These are phyloP conservation scores for Cetoscarus ocellatus DNA, from an alignment of 2,797 vertebrate species.

Conservation along the genomic window DNA sequence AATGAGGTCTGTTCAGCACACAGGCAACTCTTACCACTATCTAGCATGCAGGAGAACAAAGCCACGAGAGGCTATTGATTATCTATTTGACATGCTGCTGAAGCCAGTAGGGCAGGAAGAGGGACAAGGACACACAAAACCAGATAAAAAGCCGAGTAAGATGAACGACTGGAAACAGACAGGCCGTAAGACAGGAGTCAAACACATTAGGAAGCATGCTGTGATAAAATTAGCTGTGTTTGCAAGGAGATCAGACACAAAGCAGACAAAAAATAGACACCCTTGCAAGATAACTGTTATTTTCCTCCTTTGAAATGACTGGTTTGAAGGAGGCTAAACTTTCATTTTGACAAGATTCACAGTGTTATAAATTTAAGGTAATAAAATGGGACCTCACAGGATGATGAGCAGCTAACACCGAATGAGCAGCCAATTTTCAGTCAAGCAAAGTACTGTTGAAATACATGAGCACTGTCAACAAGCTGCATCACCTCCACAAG, in stretches of 20 bases:
- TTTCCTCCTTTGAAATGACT: slow-evolving; percentile 30
- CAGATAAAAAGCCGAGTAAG: background rate
- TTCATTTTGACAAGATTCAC: slow-evolving; percentile 38
- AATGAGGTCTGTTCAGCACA: slow-evolving; percentile 75
- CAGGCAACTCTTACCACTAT: slow-evolving; percentile 70
- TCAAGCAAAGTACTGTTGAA: background rate
- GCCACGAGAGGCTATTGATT: slow-evolving; percentile 69
- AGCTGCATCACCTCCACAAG: background rate
- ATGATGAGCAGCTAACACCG: slow-evolving; percentile 15
- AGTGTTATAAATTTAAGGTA: slow-evolving; percentile 8
- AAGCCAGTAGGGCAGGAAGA: slow-evolving; percentile 39
- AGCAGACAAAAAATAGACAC: slow-evolving; percentile 17
- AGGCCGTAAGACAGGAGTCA: slow-evolving; percentile 1
- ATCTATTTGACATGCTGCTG: slow-evolving; percentile 68
- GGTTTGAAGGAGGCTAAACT: slow-evolving; percentile 32
- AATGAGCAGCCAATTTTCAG: background rate
- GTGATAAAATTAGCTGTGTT: slow-evolving; percentile 33
- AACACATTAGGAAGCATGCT: slow-evolving; percentile 20
- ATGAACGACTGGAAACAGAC: slow-evolving; percentile 3
- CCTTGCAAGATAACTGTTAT: slow-evolving; percentile 40
- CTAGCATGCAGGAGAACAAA: slow-evolving; percentile 62
- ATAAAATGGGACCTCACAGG: background rate
- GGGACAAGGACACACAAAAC: slow-evolving; percentile 27
- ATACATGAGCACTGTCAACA: background rate
- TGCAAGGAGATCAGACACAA: slow-evolving; percentile 27